Evolutionary conservation across 2,888 invertebrate genomes (phyloP).

Genomic region (Andricus quercusramuli): DNA sequence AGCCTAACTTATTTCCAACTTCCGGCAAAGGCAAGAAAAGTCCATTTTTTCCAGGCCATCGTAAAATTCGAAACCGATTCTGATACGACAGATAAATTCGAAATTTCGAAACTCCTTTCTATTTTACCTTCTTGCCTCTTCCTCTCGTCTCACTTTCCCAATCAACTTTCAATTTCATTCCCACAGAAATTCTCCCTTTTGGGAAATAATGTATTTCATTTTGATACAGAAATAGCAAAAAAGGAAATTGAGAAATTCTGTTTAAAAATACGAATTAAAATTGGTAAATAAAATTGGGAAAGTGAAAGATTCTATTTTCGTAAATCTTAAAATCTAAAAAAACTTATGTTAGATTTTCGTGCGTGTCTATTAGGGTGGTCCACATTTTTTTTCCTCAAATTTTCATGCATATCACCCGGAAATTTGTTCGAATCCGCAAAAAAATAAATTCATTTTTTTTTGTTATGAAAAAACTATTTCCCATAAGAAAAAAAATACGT

Average conservation of each 20-base stretch:
- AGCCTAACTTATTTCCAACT: constrained; percentile 47
- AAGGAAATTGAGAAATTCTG: background rate
- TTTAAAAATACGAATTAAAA: background rate
- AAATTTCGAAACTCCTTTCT: constrained; percentile 31
- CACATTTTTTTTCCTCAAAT: too few species aligned
- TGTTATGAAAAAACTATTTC: too few species aligned
- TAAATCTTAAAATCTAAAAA: constrained; percentile 33
- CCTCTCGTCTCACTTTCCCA: constrained; percentile 26
- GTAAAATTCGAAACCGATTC: background rate
- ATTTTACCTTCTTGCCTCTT: constrained; percentile 39
- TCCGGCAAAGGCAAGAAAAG: constrained; percentile 35
- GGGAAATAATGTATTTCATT: background rate
- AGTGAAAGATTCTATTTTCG: constrained; percentile 15
- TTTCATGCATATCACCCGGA: too few species aligned
- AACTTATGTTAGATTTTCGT: constrained; percentile 20
- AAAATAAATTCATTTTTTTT: too few species aligned
- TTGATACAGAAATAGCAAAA: background rate
- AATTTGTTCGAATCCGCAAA: too few species aligned
- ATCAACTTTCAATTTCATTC: constrained; percentile 26
- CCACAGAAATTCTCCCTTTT: background rate
- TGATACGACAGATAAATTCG: background rate
- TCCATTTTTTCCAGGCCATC: constrained; percentile 9
- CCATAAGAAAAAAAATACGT: too few species aligned
- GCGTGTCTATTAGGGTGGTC: constrained; percentile 1
- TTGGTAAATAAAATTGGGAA: background rate